Base-by-base conservation (phyloP, 2,113 vertebrate genomes). In the Actenoides lindsayi region DNA sequence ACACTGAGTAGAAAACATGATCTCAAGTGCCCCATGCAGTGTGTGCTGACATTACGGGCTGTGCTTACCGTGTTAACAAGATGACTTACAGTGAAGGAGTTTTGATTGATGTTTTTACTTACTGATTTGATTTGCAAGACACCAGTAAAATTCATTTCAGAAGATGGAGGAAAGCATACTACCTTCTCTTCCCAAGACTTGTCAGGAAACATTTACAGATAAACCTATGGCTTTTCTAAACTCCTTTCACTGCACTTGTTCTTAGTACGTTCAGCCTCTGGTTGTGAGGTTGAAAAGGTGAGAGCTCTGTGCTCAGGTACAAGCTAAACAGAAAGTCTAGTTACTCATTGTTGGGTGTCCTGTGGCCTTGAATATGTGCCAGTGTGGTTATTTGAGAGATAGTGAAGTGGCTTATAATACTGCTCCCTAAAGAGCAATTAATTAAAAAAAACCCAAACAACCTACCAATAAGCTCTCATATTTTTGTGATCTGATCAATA, bases 41-140 rank as follows among this genome's bases (percentile, higher is more conserved):
- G 0, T 28, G 31, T 48, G 63, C 79, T 86, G 75, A 57, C 0
- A 0, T 17, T 77, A 24, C 0, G 3, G 68, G 14, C 54, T 88
- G 35, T 24, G 57, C 50, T 85, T 37, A 8, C 12, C 20, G 67
- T 51, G 20, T 27, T 83, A 74, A 51, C 48, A 78, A 27, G 53
- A 48, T 51, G 44, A 78, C 33, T 50, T 31, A 27, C 11, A 48
- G 59, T 7, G 54, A 86, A 90, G 54, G 25, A 63, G 24, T 17
- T 90, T 13, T 44, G 68, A 67, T 41, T 62, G 59, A 24, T 63
- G 25, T n/a, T 90, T 83, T 69, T 53, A 35, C 63, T 87, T 51
- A 31, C 31, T 33, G 46, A 53, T 83, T 46, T 53, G 57, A 64
- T 90, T 87, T 75, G 50, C 74, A 79, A 85, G 62, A 57, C 31